phyloP scores from a whole-genome alignment of 1,140 invertebrate genomes.

The Sinonovacula constricta region DNA sequence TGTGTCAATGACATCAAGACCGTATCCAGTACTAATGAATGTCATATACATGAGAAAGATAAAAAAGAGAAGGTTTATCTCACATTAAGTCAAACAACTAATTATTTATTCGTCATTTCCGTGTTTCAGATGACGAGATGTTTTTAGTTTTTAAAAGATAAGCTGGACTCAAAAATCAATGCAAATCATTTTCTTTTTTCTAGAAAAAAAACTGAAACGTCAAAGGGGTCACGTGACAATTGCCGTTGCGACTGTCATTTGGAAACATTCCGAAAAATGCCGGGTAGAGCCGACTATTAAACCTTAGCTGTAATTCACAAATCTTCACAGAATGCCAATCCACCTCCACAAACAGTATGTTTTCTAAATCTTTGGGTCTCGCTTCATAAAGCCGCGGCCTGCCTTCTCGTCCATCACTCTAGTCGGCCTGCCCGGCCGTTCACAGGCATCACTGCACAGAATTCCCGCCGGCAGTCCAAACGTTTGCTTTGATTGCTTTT shows the following conservation, averaged over 20 bases:
- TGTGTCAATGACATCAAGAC: no score
- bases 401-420: slow-evolving; percentile 16
- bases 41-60: no score
- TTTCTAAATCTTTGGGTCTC: slow-evolving; percentile 13
- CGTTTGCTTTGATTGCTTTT: slow-evolving; percentile 18
- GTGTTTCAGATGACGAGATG: no score
- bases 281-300: no score
- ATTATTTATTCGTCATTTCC: no score
- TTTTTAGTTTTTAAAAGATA: no score
- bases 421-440: background rate
- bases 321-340: slow-evolving; percentile 31
- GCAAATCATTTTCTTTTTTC: slow-evolving; percentile 1
- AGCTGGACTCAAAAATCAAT: slow-evolving; percentile 3
- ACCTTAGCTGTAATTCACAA: background rate
- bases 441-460: slow-evolving; percentile 17
- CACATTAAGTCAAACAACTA: no score
- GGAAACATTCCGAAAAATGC: no score
- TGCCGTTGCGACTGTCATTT: background rate
- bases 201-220: slow-evolving; percentile 1
- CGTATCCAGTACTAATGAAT: no score
- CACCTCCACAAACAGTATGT: background rate
- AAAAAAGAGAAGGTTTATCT: no score
- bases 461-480: background rate
- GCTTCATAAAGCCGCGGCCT: slow-evolving; percentile 17
- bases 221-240: background rate